Evolutionary conservation across 2,888 invertebrate species (phyloP).

Genomic region (Cephus runcator): DNA sequence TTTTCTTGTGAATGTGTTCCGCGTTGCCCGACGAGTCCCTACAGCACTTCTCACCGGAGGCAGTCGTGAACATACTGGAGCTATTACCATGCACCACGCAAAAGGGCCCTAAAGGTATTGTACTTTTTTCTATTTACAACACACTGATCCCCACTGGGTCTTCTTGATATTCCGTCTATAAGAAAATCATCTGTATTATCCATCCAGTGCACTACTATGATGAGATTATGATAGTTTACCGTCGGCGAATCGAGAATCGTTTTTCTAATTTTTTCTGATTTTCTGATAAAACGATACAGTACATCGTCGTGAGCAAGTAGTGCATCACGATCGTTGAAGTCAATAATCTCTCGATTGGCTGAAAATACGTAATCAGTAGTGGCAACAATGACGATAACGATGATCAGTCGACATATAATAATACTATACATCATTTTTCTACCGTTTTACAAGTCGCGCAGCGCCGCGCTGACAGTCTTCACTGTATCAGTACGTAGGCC

Average conservation of each 20-base stretch:
- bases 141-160: constrained; percentile 1
- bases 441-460: not conserved
- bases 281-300: not conserved
- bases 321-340: not conserved
- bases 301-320: not conserved
- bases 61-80: not conserved
- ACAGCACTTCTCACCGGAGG: not conserved
- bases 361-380: not conserved
- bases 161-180: constrained; percentile 35
- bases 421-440: not conserved
- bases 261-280: not conserved
- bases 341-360: not conserved
- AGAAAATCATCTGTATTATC: constrained; percentile 53
- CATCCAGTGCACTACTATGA: constrained; percentile 30
- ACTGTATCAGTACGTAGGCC: constrained; percentile 13
- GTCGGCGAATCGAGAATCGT: not conserved
- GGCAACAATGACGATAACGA: not conserved
- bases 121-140: not conserved
- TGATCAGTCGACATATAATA: not conserved
- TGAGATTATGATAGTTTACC: constrained; percentile 54
- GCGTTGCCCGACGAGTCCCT: not conserved
- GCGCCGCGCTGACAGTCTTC: not conserved
- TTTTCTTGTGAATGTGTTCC: constrained; percentile 10
- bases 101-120: constrained; percentile 15
- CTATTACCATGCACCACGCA: not conserved